Evolutionary conservation across 2,888 invertebrate species (phyloP).

Genomic region (Rhagonycha lutea): DNA sequence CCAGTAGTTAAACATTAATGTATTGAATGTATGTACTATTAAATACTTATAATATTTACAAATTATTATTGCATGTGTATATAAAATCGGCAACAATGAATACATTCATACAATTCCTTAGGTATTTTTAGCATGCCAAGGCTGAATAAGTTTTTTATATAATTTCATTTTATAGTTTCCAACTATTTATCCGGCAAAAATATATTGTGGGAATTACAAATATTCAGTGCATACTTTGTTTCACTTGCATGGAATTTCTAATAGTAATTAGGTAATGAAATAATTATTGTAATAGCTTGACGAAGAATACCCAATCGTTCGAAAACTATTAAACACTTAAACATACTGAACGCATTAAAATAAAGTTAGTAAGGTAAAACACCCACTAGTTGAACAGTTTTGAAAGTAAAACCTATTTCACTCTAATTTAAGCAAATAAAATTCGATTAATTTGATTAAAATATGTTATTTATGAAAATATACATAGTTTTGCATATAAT

Average conservation of each 20-base stretch:
- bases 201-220: not conserved
- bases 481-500: too few species aligned
- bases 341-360: not conserved
- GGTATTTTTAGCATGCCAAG: not conserved
- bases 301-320: too few species aligned
- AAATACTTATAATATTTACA: not conserved
- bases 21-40: not conserved
- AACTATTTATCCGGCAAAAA: not conserved
- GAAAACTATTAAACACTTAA: too few species aligned
- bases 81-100: not conserved
- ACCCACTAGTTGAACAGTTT: too few species aligned
- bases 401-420: too few species aligned
- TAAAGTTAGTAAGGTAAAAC: too few species aligned
- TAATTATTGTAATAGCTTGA: too few species aligned
- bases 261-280: too few species aligned
- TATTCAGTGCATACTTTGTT: not conserved
- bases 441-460: too few species aligned
- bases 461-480: too few species aligned
- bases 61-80: not conserved
- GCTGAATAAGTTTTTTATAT: not conserved
- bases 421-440: too few species aligned
- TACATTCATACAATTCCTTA: not conserved
- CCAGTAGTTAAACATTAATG: too few species aligned
- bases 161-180: not conserved
- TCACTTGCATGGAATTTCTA: not conserved